Evolutionary conservation across 2,888 invertebrate genomes (phyloP).

Genomic region (Rhyacophila evoluta): DNA sequence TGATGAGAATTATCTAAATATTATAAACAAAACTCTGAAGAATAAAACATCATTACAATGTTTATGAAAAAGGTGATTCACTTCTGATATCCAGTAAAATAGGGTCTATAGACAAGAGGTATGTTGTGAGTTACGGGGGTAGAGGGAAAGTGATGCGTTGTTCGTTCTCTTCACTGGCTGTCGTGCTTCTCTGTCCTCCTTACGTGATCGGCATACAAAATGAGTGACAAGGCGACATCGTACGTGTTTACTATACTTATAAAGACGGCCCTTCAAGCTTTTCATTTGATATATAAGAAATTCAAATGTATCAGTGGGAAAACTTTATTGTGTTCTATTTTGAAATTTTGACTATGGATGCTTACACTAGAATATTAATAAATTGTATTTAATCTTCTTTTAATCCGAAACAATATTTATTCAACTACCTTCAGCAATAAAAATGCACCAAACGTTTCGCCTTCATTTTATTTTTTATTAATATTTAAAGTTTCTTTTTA

Average conservation of each 20-base stretch:
- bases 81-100: not conserved
- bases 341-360: not conserved
- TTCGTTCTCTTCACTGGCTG: constrained; percentile 15
- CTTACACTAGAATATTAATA: too few species aligned
- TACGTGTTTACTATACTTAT: not conserved
- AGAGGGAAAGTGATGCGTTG: constrained; percentile 14
- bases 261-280: not conserved
- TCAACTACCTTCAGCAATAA: too few species aligned
- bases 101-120: not conserved
- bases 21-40: too few species aligned
- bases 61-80: not conserved
- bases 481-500: too few species aligned
- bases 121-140: not conserved
- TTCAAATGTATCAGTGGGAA: too few species aligned
- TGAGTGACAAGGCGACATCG: constrained; percentile 22
- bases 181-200: constrained; percentile 19
- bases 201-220: constrained; percentile 5
- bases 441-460: too few species aligned
- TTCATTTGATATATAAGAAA: not conserved
- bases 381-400: too few species aligned
- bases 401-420: too few species aligned
- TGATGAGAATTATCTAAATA: too few species aligned
- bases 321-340: not conserved
- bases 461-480: too few species aligned
- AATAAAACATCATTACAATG: too few species aligned